Conservation (phyloP, 2,888 invertebrate genomes). For the Cheilosia pagana region DNA sequence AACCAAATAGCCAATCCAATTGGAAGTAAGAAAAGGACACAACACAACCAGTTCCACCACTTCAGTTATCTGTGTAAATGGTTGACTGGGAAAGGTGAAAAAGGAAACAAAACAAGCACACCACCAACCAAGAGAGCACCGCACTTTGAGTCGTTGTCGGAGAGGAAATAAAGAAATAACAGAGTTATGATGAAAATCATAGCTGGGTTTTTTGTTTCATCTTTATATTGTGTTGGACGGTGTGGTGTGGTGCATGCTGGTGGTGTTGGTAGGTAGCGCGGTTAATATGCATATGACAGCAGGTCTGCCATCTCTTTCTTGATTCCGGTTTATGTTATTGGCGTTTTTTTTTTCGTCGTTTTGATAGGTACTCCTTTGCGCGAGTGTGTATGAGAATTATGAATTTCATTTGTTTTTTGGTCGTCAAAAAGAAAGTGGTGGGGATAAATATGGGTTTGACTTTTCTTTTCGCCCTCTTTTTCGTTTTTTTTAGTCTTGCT, state of each 20-base stretch:
- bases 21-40: slow-evolving; percentile 48
- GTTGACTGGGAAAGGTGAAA: slow-evolving; percentile 41
- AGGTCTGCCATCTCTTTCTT: slow-evolving; percentile 66
- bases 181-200: slow-evolving; percentile 74
- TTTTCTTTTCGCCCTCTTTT: slow-evolving; percentile 62
- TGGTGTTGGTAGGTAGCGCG: slow-evolving; percentile 55
- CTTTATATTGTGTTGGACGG: slow-evolving; percentile 60
- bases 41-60: slow-evolving; percentile 49
- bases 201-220: slow-evolving; percentile 75
- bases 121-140: slow-evolving; percentile 8
- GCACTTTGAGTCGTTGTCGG: not conserved
- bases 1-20: slow-evolving; percentile 52
- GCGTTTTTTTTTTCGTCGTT: slow-evolving; percentile 18
- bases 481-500: slow-evolving; percentile 18
- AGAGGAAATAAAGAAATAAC: slow-evolving; percentile 73
- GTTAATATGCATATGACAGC: slow-evolving; percentile 76
- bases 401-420: slow-evolving; percentile 75
- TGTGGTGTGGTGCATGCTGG: slow-evolving; percentile 51
- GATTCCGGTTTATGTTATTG: slow-evolving; percentile 16
- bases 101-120: slow-evolving; percentile 22
- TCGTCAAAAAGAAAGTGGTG: slow-evolving; percentile 66
- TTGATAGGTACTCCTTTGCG: slow-evolving; percentile 16
- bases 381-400: slow-evolving; percentile 76
- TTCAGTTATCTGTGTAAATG: slow-evolving; percentile 33
- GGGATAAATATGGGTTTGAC: slow-evolving; percentile 73